These are phyloP conservation scores for Circaetus cinerascens DNA, from an alignment of 2,113 vertebrate species.

Conservation along the genomic window DNA sequence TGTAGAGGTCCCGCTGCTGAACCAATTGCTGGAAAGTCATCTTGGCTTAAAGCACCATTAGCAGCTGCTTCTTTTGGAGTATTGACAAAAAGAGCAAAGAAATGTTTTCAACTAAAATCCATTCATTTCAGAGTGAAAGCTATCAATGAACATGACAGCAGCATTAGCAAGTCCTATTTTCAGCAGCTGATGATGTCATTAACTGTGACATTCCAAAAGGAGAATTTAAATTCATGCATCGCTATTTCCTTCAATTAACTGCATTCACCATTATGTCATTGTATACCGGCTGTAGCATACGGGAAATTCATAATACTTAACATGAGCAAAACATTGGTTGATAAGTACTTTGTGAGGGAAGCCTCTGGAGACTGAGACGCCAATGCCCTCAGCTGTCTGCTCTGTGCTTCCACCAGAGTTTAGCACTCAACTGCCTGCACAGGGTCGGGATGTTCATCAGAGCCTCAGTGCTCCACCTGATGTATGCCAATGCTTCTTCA, in stretches of 20 bases:
- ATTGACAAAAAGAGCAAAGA: constrained; percentile 22
- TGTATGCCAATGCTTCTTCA: not conserved
- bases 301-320: not conserved
- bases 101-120: not conserved
- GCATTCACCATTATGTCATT: not conserved
- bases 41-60: constrained; percentile 69
- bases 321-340: not conserved
- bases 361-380: not conserved
- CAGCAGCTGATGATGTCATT: not conserved
- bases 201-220: not conserved
- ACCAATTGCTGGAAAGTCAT: constrained; percentile 80
- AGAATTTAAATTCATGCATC: not conserved
- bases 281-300: fast-evolving
- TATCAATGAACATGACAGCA: not conserved
- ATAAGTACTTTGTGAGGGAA: not conserved
- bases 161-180: not conserved
- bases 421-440: not conserved
- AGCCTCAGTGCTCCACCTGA: not conserved
- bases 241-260: not conserved
- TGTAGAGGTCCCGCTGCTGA: constrained; percentile 33
- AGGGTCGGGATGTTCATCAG: not conserved
- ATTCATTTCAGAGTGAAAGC: not conserved
- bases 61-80: constrained; percentile 72
- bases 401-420: not conserved
- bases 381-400: not conserved